phyloP scores from a whole-genome alignment of 2,113 vertebrate species.

The Noctilio leporinus region DNA sequence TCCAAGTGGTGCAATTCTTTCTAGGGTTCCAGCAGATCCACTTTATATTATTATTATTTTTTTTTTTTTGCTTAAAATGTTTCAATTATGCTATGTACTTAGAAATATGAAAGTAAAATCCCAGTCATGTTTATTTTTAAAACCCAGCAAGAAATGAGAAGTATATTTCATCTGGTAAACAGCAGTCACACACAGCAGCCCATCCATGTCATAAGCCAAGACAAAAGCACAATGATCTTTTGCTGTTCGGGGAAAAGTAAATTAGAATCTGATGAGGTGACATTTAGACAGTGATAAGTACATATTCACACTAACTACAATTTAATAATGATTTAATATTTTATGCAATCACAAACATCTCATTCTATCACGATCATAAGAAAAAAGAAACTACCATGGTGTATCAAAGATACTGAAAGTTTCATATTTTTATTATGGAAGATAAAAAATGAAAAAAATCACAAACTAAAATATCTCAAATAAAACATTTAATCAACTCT shows the following conservation, averaged over 20 bases:
- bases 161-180: background rate
- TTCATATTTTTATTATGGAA: background rate
- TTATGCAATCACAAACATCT: background rate
- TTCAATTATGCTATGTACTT: background rate
- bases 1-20: background rate
- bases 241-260: background rate
- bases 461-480: background rate
- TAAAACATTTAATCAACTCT: background rate
- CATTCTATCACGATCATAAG: background rate
- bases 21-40: background rate
- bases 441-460: background rate
- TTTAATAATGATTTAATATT: constrained; percentile 18
- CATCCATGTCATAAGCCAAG: background rate
- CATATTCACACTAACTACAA: background rate
- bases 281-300: constrained; percentile 4
- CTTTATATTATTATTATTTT: background rate
- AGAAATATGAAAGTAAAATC: constrained; percentile 5
- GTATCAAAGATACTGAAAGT: background rate
- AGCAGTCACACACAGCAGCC: background rate
- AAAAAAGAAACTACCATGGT: background rate
- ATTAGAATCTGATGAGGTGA: constrained; percentile 27
- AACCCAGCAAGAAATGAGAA: background rate
- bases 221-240: background rate
- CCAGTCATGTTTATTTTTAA: background rate
- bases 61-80: constrained; percentile 10